Conservation (phyloP, 2,113 vertebrate species). For the Laticauda laticaudata region DNA sequence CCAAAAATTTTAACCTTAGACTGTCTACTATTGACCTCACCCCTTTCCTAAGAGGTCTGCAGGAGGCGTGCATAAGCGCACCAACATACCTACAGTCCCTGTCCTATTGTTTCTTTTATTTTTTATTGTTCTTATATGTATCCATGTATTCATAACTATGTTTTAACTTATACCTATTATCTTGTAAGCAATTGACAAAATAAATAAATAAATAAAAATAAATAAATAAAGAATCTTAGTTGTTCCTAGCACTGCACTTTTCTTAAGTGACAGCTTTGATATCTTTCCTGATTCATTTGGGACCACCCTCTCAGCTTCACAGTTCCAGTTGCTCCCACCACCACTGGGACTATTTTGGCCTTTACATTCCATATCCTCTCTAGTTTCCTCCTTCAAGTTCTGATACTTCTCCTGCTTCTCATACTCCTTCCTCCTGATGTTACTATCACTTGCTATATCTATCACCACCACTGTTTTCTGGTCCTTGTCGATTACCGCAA, state of each 20-base stretch:
- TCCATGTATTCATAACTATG: too few relatives aligned
- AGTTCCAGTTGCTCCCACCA: background rate
- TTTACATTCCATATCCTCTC: background rate
- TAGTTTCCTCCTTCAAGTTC: background rate
- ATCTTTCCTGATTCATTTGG: background rate
- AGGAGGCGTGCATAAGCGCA: too few relatives aligned
- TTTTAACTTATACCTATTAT: too few relatives aligned
- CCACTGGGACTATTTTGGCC: background rate
- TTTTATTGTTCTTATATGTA: too few relatives aligned
- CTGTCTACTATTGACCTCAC: too few relatives aligned
- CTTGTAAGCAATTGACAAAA: too few relatives aligned
- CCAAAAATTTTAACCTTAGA: too few relatives aligned
- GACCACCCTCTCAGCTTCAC: background rate
- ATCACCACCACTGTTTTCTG: background rate
- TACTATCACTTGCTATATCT: background rate
- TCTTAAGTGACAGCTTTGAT: background rate
- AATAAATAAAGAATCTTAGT: background rate
- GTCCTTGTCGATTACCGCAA: background rate
- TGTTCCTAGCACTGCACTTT: background rate
- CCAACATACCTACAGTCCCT: too few relatives aligned
- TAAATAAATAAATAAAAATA: too few relatives aligned
- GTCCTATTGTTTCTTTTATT: too few relatives aligned
- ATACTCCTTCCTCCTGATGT: background rate
- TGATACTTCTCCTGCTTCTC: background rate
- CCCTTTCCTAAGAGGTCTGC: too few relatives aligned